A percentile compares a stretch with the other conserved stretches of the same genome.
Evolutionary conservation across 2,888 invertebrate species (phyloP).

Genomic region (Tipula helvola): DNA sequence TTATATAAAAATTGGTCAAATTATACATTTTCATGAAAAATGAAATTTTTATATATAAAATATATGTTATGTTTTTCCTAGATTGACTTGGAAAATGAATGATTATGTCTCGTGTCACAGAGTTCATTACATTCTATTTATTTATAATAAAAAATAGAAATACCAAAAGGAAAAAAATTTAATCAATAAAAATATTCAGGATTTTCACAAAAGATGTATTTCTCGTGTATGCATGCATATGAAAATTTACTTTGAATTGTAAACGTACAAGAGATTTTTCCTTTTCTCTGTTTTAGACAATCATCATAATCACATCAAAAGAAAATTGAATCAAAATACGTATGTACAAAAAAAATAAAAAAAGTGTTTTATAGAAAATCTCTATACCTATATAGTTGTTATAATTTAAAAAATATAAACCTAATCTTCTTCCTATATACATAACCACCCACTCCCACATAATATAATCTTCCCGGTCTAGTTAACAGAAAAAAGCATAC

Average conservation of each 20-base stretch:
- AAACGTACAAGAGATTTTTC: background rate
- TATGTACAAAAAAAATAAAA: background rate
- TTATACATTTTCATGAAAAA: background rate
- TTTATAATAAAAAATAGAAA: background rate
- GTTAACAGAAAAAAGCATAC: background rate
- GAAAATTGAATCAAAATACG: background rate
- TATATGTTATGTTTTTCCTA: background rate
- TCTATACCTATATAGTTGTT: background rate
- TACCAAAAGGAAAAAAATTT: background rate
- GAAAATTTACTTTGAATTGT: background rate
- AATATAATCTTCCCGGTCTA: background rate
- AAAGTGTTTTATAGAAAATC: background rate
- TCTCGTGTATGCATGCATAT: background rate
- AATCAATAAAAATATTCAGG: background rate
- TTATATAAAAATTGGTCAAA: background rate
- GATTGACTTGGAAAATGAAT: conserved; percentile 9
- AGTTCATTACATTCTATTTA: conserved; percentile 4
- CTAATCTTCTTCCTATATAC: background rate
- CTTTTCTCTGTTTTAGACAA: background rate
- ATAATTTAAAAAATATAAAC: background rate
- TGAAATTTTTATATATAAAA: background rate
- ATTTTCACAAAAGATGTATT: background rate
- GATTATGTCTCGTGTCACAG: conserved; percentile 9
- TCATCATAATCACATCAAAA: conserved; percentile 4
- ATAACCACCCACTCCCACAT: background rate